A percentile compares a stretch with the other conserved stretches of the same genome.
phyloP scores from a whole-genome alignment of 2,113 vertebrate genomes.

The Notarius quadriscutis region DNA sequence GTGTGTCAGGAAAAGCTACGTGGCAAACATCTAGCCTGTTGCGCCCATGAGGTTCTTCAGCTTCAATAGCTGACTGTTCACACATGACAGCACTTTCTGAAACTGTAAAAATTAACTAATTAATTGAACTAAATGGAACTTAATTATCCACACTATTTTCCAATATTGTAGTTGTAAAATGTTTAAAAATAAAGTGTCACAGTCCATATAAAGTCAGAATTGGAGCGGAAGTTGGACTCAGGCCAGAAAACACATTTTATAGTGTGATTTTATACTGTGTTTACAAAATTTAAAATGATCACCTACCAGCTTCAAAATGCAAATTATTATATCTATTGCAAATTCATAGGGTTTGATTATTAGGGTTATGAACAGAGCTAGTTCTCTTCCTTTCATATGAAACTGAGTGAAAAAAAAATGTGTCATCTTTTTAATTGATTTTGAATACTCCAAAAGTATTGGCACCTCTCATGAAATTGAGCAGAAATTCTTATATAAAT shows the following conservation, averaged over 20 bases:
- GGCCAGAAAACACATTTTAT: background rate
- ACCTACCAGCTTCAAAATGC: background rate
- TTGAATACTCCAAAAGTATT: background rate
- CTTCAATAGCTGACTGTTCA: background rate
- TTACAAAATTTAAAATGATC: background rate
- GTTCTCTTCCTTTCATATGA: too few species aligned
- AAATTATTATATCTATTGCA: background rate
- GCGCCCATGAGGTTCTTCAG: background rate
- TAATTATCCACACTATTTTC: background rate
- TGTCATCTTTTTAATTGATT: too few species aligned
- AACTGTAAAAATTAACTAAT: background rate
- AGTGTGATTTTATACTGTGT: background rate
- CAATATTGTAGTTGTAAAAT: background rate
- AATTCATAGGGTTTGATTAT: too few species aligned
- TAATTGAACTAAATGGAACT: too few species aligned
- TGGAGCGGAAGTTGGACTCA: background rate
- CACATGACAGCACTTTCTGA: background rate
- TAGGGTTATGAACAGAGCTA: too few species aligned
- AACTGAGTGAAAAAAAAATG: too few species aligned
- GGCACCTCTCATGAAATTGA: background rate
- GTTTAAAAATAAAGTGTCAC: background rate
- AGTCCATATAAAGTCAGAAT: background rate
- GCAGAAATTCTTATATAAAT: background rate
- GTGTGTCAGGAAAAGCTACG: background rate
- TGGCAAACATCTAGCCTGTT: background rate